Percentiles rank a stretch among this genome's conserved stretches.
Evolutionary conservation across 2,797 vertebrate genomes (phyloP).

Genomic region (Hydrolagus colliei): DNA sequence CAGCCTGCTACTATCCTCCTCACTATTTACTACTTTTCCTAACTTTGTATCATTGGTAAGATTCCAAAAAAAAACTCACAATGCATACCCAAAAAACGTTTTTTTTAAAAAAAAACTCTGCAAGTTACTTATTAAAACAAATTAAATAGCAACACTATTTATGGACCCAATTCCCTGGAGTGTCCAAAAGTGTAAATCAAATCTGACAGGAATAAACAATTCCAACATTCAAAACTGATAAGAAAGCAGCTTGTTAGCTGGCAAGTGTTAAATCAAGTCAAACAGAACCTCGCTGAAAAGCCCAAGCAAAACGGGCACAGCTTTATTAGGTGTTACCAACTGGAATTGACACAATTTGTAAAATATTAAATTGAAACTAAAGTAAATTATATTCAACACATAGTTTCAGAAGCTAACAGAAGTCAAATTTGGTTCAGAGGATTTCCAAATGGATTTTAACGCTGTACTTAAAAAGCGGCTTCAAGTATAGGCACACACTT

Average conservation of each 20-base stretch:
- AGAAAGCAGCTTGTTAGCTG: background rate
- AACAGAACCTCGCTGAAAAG: background rate
- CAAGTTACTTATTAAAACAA: background rate
- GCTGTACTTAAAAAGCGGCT: background rate
- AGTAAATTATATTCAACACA: background rate
- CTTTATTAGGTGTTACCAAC: background rate
- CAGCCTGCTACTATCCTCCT: too few species aligned
- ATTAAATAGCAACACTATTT: background rate
- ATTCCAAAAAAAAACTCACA: background rate
- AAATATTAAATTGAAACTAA: constrained; percentile 5
- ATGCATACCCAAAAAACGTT: background rate
- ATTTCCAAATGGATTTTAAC: background rate
- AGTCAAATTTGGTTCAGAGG: background rate
- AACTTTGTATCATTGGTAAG: background rate
- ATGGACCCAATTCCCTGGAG: background rate
- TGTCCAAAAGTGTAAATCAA: background rate
- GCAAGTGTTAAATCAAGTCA: constrained; percentile 11
- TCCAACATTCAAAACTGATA: background rate
- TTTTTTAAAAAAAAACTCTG: background rate
- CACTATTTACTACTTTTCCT: too few species aligned
- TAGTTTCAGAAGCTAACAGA: background rate
- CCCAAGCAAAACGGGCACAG: background rate
- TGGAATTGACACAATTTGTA: background rate
- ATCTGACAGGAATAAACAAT: constrained; percentile 8
- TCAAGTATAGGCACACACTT: background rate